These are phyloP conservation scores for Dendrolimus kikuchii DNA, from an alignment of 1,140 invertebrate genomes.

Conservation along the genomic window DNA sequence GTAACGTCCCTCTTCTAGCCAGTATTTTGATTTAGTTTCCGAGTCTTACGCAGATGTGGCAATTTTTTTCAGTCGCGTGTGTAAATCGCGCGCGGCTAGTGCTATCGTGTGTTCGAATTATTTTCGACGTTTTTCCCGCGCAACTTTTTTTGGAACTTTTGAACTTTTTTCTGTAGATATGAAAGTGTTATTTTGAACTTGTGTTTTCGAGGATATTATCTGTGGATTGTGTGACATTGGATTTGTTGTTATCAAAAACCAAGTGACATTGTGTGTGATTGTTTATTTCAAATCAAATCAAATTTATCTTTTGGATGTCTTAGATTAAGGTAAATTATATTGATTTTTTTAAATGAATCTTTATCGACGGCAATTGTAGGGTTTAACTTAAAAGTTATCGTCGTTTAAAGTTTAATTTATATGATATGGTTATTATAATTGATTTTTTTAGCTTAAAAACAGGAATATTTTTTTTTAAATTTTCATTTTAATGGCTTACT, in stretches of 20 bases:
- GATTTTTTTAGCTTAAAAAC: no score
- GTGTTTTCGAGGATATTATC: constrained; percentile 13
- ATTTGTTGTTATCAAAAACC: constrained; percentile 34
- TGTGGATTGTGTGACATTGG: constrained; percentile 46
- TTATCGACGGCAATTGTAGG: no score
- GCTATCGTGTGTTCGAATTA: constrained; percentile 29
- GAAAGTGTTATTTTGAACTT: constrained; percentile 28
- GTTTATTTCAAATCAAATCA: constrained; percentile 20
- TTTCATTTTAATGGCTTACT: no score
- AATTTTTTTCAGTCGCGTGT: constrained; percentile 70
- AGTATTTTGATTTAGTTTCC: constrained; percentile 71
- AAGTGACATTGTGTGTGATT: constrained; percentile 41
- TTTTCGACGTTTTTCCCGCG: constrained; percentile 27
- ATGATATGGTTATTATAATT: no score
- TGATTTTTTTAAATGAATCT: constrained; percentile 6
- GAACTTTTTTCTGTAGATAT: constrained; percentile 30
- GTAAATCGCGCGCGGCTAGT: constrained; percentile 56
- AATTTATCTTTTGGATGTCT: constrained; percentile 53
- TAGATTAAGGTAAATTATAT: constrained; percentile 51
- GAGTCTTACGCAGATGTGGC: constrained; percentile 65
- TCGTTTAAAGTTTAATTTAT: no score
- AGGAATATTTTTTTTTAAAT: no score
- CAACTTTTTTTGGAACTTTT: constrained; percentile 24
- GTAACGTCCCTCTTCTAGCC: constrained; percentile 68
- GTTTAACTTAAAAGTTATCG: no score